These are phyloP conservation scores for Dipodomys stephensi DNA, from an alignment of 2,113 vertebrate species.

Conservation along the genomic window DNA sequence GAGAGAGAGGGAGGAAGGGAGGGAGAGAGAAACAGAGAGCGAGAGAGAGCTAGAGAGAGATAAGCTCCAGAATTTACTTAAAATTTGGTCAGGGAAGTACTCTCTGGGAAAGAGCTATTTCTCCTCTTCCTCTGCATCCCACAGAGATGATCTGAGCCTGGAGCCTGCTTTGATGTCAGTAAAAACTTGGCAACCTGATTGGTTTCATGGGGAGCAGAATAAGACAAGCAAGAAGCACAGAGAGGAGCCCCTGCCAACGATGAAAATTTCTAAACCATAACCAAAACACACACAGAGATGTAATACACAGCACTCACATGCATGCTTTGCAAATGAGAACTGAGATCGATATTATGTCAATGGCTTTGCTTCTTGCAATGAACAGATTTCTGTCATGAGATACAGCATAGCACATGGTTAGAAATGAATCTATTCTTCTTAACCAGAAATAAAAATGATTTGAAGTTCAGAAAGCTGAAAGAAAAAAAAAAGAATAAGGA, in stretches of 20 bases:
- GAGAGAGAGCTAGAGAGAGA: neutral
- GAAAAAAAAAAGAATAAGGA: slow-evolving; percentile 67
- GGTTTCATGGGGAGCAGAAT: slow-evolving; percentile 76
- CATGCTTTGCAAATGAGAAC: slow-evolving; percentile 49
- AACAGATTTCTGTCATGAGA: slow-evolving; percentile 54
- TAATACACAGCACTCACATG: neutral
- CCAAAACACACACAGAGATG: slow-evolving; percentile 63
- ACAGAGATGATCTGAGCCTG: slow-evolving; percentile 81
- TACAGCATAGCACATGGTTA: slow-evolving; percentile 56
- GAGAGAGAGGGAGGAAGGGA: neutral
- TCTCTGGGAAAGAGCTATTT: slow-evolving; percentile 76
- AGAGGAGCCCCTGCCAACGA: slow-evolving; percentile 66
- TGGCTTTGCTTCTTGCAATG: slow-evolving; percentile 58
- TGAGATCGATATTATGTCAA: slow-evolving; percentile 37
- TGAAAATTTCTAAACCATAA: slow-evolving; percentile 66
- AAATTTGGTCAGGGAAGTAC: slow-evolving; percentile 67
- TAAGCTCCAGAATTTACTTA: slow-evolving; percentile 75
- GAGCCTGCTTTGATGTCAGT: slow-evolving; percentile 81
- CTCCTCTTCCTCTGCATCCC: slow-evolving; percentile 80
- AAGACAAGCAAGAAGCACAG: slow-evolving; percentile 74
- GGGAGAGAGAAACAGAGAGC: neutral
- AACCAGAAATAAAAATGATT: slow-evolving; percentile 76
- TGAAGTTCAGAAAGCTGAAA: slow-evolving; percentile 70
- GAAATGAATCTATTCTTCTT: slow-evolving; percentile 70
- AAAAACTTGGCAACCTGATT: slow-evolving; percentile 80